Evolutionary conservation across 1,140 invertebrate genomes (phyloP).

Genomic region (Physella acuta): DNA sequence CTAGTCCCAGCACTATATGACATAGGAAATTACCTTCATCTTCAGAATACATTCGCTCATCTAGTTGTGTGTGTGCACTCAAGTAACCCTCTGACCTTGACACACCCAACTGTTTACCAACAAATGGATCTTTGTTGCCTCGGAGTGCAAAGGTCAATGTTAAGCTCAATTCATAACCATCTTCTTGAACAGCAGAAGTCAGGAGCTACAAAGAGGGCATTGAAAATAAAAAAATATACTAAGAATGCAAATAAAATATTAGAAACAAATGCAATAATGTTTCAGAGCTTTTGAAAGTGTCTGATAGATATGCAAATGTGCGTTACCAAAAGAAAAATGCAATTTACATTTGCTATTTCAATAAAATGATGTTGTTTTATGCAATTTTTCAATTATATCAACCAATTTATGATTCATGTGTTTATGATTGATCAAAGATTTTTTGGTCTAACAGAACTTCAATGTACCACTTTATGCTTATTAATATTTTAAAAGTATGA

Average conservation of each 20-base stretch:
- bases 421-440: too few relatives aligned
- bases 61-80: constrained; percentile 44
- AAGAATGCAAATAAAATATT: background rate
- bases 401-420: too few relatives aligned
- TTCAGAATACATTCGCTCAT: constrained; percentile 28
- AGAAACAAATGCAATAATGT: background rate
- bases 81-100: constrained; percentile 42
- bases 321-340: too few relatives aligned
- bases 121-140: constrained; percentile 46
- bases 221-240: background rate
- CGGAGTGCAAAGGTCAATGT: constrained; percentile 58
- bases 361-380: too few relatives aligned
- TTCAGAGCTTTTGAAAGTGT: too few relatives aligned
- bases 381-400: too few relatives aligned
- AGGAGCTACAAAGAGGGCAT: constrained; percentile 43
- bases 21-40: constrained; percentile 4
- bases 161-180: constrained; percentile 56
- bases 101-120: constrained; percentile 43
- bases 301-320: too few relatives aligned
- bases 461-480: too few relatives aligned
- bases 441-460: too few relatives aligned
- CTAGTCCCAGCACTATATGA: background rate
- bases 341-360: too few relatives aligned
- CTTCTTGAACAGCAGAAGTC: constrained; percentile 53
- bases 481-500: too few relatives aligned